Base-by-base conservation (phyloP, 2,113 vertebrate species). In the Cygnus atratus region DNA sequence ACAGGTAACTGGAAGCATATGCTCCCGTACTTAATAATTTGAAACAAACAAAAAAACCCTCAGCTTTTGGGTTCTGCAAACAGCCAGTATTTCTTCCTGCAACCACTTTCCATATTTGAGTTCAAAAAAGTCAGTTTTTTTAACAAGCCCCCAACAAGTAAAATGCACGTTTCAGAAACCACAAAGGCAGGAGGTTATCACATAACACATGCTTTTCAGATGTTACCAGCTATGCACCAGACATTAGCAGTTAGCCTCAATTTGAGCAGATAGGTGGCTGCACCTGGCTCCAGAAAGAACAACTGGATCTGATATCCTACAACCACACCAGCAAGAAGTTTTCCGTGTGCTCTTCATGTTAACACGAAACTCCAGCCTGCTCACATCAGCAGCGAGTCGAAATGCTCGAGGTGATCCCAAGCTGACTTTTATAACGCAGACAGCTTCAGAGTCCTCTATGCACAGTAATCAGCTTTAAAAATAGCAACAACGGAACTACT, bases 401-500 rank as follows among this genome's bases (percentile, higher is more conserved):
- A 96, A 90, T 2, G n/a, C 39, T 76, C 48, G 89, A 94, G 88
- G 87, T 80, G 73, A 79, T 54, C 77, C 90, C 79, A 17, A 52
- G 87, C 68, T 73, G 90, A 58, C 70, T 96, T 92, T 90, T 94
- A 13, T 54, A 90, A 88, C 73, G 76, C 88, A 18, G 91, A 68
- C 94, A 87, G 87, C 85, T 77, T 35, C 46, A 92, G 87, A 39
- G 84, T 54, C 94, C 94, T 93, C 87, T 68, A 41, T 70, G 74
- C 80, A 26, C 43, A 97, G 93, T 24, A 74, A 97, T 65, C 76
- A 44, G 72, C 28, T 96, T 94, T 95, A 97, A 98, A 98, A 98
- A 97, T 97, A 98, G 94, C 87, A 72, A 59, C 86, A 91, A 90
- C 61, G 62, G 97, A 98, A 98, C 97, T 95, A 96, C 95, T 97